Percentiles rank a stretch among this genome's conserved stretches.
Evolutionary conservation across 2,888 invertebrate genomes (phyloP).

Genomic region (Eilema griseolum): DNA sequence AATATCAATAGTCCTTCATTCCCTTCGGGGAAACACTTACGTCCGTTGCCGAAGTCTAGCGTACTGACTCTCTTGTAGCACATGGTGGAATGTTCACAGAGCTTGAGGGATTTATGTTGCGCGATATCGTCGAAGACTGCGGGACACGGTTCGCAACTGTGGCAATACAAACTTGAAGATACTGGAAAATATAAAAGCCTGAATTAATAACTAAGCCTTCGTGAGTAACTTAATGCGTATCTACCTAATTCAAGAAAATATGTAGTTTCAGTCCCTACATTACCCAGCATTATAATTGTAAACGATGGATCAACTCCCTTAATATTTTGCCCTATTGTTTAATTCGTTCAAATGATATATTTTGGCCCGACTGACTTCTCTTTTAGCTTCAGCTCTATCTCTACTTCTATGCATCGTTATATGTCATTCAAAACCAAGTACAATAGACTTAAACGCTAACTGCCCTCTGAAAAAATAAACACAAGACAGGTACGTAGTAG

Average conservation of each 20-base stretch:
- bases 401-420: no score
- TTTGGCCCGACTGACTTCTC: no score
- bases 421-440: no score
- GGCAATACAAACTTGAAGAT: constrained; percentile 67
- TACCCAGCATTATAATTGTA: not conserved
- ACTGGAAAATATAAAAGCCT: constrained; percentile 58
- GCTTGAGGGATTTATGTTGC: constrained; percentile 84
- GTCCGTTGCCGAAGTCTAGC: constrained; percentile 87
- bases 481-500: no score
- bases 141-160: constrained; percentile 64
- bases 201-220: not conserved
- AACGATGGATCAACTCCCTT: not conserved
- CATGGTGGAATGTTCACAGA: constrained; percentile 92
- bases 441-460: not conserved
- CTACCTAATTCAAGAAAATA: no score
- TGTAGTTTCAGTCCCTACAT: not conserved
- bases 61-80: constrained; percentile 91
- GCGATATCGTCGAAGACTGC: constrained; percentile 87
- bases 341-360: no score
- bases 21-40: constrained; percentile 73
- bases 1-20: not conserved
- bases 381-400: no score
- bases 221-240: not conserved
- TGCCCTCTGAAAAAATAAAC: not conserved
- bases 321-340: not conserved